These are phyloP conservation scores for Gasterosteus nipponicus DNA, from an alignment of 2,113 vertebrate species.

Conservation along the genomic window DNA sequence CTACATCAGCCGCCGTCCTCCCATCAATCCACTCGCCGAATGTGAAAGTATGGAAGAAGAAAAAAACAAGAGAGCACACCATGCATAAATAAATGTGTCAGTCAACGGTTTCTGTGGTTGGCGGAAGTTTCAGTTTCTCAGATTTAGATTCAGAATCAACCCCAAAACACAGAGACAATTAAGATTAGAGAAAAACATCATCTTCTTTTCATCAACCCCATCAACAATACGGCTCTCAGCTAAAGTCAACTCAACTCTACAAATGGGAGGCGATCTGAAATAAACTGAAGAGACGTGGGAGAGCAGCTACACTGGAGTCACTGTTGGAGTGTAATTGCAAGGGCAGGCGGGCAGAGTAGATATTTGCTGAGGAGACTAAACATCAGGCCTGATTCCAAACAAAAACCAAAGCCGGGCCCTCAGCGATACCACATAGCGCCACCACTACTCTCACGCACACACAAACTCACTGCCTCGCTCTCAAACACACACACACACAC, in stretches of 20 bases:
- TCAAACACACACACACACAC: conserved; percentile 30
- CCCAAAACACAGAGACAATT: conserved; percentile 1
- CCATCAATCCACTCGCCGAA: conserved; percentile 28
- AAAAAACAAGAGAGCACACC: conserved; percentile 26
- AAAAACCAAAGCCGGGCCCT: conserved; percentile 76
- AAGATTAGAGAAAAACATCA: not conserved
- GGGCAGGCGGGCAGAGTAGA: conserved; percentile 69
- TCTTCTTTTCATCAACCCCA: not conserved
- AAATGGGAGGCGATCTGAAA: conserved; percentile 6
- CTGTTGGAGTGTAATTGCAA: conserved; percentile 64
- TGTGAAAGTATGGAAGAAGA: conserved; percentile 39
- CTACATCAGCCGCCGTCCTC: conserved; percentile 26
- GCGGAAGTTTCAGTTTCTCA: conserved; percentile 18
- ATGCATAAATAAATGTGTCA: conserved; percentile 26
- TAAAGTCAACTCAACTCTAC: not conserved
- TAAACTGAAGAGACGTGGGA: conserved; percentile 44
- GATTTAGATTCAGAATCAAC: conserved; percentile 15
- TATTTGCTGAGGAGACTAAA: conserved; percentile 81
- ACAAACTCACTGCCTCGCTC: conserved; percentile 22
- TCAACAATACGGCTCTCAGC: not conserved
- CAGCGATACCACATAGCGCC: conserved; percentile 79
- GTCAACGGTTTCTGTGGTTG: not conserved
- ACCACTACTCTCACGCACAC: conserved; percentile 73
- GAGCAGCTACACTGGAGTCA: conserved; percentile 49
- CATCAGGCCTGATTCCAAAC: conserved; percentile 77